Evolutionary conservation across 2,797 vertebrate genomes (phyloP).

Genomic region (Hoplostethus mediterraneus): DNA sequence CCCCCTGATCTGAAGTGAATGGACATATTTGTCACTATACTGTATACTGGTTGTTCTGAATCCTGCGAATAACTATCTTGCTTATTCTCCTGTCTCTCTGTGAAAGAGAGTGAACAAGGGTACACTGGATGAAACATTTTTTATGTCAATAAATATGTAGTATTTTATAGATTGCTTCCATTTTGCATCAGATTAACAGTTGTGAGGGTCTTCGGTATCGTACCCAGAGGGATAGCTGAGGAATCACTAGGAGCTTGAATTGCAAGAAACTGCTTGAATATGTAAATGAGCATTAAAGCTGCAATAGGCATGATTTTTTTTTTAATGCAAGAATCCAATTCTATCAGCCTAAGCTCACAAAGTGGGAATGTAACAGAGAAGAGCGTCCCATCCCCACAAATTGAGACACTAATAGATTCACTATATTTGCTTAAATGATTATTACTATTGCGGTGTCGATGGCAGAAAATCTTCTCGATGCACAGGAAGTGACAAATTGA

Average conservation of each 20-base stretch:
- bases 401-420: too few species aligned
- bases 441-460: too few species aligned
- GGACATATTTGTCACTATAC: slow-evolving; percentile 30
- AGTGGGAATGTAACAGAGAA: too few species aligned
- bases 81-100: slow-evolving; percentile 10
- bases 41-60: slow-evolving; percentile 31
- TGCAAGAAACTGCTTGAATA: neutral
- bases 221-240: neutral
- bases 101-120: slow-evolving; percentile 6
- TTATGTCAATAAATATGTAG: neutral
- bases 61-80: slow-evolving; percentile 33
- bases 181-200: too few species aligned
- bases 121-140: neutral
- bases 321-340: neutral
- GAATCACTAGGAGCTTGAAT: neutral
- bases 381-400: too few species aligned
- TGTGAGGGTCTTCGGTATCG: too few species aligned
- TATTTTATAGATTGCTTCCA: too few species aligned
- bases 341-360: too few species aligned
- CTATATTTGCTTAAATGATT: too few species aligned
- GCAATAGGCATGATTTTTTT: neutral
- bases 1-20: slow-evolving; percentile 40
- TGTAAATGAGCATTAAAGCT: slow-evolving; percentile 24
- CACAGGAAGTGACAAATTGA: too few species aligned
- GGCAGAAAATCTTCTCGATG: too few species aligned